Percentiles rank a stretch among this genome's conserved stretches.
phyloP scores from a whole-genome alignment of 2,797 vertebrate genomes.

The Carcharodon carcharias region DNA sequence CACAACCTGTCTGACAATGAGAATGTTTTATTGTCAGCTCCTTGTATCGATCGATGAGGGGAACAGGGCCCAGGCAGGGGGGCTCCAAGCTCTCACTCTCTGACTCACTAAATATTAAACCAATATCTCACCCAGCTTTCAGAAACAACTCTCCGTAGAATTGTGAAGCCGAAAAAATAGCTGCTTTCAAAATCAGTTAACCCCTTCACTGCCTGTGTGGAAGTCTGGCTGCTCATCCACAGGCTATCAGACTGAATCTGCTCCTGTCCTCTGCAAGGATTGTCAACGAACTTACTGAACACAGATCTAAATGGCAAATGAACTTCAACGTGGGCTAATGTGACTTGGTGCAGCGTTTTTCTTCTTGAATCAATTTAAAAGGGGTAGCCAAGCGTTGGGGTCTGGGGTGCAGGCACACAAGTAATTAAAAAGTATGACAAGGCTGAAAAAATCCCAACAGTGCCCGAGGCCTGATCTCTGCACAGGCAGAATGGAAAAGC shows the following conservation, averaged over 20 bases:
- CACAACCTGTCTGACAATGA: constrained; percentile 92
- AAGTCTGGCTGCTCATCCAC: neutral
- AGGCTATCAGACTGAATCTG: too few species aligned
- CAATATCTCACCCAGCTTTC: neutral
- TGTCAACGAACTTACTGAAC: too few species aligned
- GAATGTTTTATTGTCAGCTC: constrained; percentile 86
- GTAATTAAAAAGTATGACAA: neutral
- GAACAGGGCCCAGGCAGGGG: constrained; percentile 65
- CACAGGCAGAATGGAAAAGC: neutral
- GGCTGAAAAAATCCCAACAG: too few species aligned
- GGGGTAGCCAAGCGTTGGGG: too few species aligned
- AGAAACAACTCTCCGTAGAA: constrained; percentile 16
- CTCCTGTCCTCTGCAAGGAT: too few species aligned
- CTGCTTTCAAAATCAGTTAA: neutral
- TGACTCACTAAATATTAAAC: neutral
- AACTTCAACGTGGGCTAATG: neutral
- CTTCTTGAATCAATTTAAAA: neutral
- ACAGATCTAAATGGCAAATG: neutral
- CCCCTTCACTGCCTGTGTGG: neutral
- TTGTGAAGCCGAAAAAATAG: neutral
- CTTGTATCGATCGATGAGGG: constrained; percentile 84
- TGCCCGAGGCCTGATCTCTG: too few species aligned
- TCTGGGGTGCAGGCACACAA: neutral
- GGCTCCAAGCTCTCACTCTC: constrained; percentile 43
- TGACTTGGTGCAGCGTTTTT: neutral